A percentile compares a stretch with the other conserved stretches of the same genome.
phyloP scores from a whole-genome alignment of 2,888 invertebrate species.

The Metellina segmentata region DNA sequence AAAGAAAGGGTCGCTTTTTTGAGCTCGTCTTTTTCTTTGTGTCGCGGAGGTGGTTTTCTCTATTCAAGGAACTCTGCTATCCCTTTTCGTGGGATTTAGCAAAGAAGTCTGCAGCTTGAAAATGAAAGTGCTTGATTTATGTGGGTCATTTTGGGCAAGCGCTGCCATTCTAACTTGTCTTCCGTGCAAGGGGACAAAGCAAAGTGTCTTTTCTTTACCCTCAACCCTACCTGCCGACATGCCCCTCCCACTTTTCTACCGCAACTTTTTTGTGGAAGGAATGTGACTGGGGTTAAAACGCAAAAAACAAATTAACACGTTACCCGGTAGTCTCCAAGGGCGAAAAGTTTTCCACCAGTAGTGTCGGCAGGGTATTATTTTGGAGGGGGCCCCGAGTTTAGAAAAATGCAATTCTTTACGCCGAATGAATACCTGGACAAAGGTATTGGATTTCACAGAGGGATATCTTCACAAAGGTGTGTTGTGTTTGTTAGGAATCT shows the following conservation, averaged over 20 bases:
- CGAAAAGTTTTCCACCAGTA: background rate
- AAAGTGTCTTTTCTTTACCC: background rate
- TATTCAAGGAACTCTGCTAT: background rate
- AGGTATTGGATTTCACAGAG: background rate
- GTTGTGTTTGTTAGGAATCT: background rate
- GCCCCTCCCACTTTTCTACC: background rate
- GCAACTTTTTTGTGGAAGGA: background rate
- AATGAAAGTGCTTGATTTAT: conserved; percentile 35
- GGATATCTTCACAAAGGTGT: background rate
- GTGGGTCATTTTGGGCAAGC: conserved; percentile 30
- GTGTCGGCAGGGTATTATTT: too few species aligned
- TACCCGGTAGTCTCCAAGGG: background rate
- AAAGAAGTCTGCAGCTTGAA: background rate
- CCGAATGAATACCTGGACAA: background rate
- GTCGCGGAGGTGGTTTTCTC: background rate
- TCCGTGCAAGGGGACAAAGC: conserved; percentile 15
- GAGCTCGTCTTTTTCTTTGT: background rate
- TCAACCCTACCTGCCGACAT: background rate
- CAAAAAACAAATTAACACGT: background rate
- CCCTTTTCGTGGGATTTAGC: conserved; percentile 13
- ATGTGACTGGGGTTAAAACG: background rate
- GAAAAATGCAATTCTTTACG: too few species aligned
- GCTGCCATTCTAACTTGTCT: background rate
- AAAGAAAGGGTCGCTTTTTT: background rate
- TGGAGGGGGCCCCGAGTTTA: too few species aligned